Percentiles rank a stretch among this genome's conserved stretches.
phyloP scores from a whole-genome alignment of 2,113 vertebrate species.

The Python bivittatus region DNA sequence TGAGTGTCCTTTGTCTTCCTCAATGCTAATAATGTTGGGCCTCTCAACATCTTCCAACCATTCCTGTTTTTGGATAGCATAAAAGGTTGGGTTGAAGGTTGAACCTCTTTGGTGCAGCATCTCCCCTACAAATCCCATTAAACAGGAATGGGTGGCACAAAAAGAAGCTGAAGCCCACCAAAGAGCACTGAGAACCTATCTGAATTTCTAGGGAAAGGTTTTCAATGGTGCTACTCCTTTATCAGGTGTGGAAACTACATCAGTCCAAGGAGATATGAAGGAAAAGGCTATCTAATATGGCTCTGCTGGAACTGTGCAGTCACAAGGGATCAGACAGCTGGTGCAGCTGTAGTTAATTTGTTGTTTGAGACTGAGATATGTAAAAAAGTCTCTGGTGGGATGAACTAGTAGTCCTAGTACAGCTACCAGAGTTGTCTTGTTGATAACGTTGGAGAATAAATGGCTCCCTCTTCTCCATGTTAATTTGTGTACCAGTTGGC shows the following conservation, averaged over 20 bases:
- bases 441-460: conserved; percentile 60
- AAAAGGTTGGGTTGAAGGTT: conserved; percentile 73
- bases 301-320: conserved; percentile 72
- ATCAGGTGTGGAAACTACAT: conserved; percentile 70
- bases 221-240: conserved; percentile 68
- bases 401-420: conserved; percentile 67
- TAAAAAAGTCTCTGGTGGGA: conserved; percentile 68
- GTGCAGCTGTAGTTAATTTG: conserved; percentile 62
- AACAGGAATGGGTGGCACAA: conserved; percentile 65
- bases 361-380: conserved; percentile 67
- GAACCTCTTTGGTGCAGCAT: conserved; percentile 68
- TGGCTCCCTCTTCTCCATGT: conserved; percentile 31
- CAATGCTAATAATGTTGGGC: conserved; percentile 77
- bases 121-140: conserved; percentile 65
- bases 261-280: conserved; percentile 70
- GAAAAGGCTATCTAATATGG: conserved; percentile 64
- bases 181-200: conserved; percentile 61
- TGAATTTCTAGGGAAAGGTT: conserved; percentile 70
- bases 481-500: conserved; percentile 67
- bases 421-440: conserved; percentile 63
- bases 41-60: conserved; percentile 69
- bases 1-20: conserved; percentile 86
- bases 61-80: conserved; percentile 71
- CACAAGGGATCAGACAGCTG: conserved; percentile 50
- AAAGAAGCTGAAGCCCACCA: conserved; percentile 53